Evolutionary conservation across 2,113 vertebrate genomes (phyloP), one percentile per base, ranked within the genome.

Genomic region (Lepisosteus oculatus): DNA sequence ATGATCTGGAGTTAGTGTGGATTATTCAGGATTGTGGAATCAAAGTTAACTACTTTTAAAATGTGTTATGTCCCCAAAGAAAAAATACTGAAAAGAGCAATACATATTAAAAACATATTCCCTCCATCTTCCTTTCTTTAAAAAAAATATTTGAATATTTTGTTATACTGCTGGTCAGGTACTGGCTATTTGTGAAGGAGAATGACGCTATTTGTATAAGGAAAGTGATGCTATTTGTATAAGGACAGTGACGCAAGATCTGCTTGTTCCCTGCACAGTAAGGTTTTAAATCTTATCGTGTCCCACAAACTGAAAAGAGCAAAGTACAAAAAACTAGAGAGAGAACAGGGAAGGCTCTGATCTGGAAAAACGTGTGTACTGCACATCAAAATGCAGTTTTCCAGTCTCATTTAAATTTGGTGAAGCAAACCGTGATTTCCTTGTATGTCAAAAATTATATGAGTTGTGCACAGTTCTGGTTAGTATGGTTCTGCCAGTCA

Each of bases 151-250:
- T 77, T 71, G 67, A 86, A 66, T 8, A 79, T 78, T 73, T 71
- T 56, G 57, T 41, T 85, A 88, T 87, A 82, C 81, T 71, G 71
- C 77, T 62, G 17, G 29, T 29, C 29, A 29, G 29, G 78, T 78
- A 3, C 76, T 64, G 65, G 81, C 87, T 89, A 81, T 65, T 89
- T 84, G 29, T 29, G 29, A 29, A 29, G 29, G 29, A 85, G 79
- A 88, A 87, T 88, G 81, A 87, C 87, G 74, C 79, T 91, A 85
- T 90, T 91, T 90, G 85, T 87, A 86, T 87, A 29, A 29, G 29
- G 29, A 85, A 80, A 88, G 87, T 88, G 81, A 87, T 88, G 74
- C 79, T 91, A 85, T 90, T 91, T 90, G 85, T 87, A 86, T 87
- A 89, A 85, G 84, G 68, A 86, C 85, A 89, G 85, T 87, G 87